These are phyloP conservation scores for Cephalopterus ornatus DNA, from an alignment of 2,113 vertebrate genomes.

Conservation along the genomic window DNA sequence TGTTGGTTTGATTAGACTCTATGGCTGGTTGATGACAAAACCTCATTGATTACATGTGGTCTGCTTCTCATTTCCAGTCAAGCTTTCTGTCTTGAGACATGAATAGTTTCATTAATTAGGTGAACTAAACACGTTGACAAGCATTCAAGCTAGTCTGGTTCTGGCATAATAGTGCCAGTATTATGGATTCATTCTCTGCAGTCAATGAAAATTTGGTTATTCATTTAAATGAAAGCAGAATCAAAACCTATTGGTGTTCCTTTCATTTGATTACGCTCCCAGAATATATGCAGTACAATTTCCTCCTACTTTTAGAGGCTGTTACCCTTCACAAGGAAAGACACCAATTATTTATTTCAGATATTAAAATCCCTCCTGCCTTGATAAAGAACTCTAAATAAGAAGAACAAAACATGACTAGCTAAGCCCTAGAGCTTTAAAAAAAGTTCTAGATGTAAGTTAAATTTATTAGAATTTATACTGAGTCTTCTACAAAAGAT, in stretches of 20 bases:
- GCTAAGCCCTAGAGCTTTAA: not conserved
- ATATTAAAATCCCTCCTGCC: not conserved
- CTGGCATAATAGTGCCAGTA: not conserved
- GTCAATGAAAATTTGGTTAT: constrained; percentile 34
- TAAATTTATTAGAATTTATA: not conserved
- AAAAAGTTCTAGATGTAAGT: not conserved
- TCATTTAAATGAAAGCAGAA: constrained; percentile 41
- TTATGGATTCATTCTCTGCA: not conserved
- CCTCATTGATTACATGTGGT: constrained; percentile 28
- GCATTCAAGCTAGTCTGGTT: not conserved
- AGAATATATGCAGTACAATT: not conserved
- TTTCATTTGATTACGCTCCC: constrained; percentile 20
- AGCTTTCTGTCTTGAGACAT: constrained; percentile 26
- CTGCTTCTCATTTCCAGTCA: constrained; percentile 52
- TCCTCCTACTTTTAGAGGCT: not conserved
- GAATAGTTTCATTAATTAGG: constrained; percentile 53
- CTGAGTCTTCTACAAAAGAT: not conserved
- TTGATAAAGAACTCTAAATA: not conserved
- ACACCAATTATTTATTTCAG: not conserved
- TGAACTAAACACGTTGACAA: not conserved
- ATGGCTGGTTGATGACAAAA: constrained; percentile 30
- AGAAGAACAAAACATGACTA: not conserved
- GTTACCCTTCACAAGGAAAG: not conserved
- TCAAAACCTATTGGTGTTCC: constrained; percentile 8
- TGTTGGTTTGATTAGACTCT: constrained; percentile 28